Evolutionary conservation across 1,140 invertebrate species (phyloP).

Genomic region (Drosophila varians): DNA sequence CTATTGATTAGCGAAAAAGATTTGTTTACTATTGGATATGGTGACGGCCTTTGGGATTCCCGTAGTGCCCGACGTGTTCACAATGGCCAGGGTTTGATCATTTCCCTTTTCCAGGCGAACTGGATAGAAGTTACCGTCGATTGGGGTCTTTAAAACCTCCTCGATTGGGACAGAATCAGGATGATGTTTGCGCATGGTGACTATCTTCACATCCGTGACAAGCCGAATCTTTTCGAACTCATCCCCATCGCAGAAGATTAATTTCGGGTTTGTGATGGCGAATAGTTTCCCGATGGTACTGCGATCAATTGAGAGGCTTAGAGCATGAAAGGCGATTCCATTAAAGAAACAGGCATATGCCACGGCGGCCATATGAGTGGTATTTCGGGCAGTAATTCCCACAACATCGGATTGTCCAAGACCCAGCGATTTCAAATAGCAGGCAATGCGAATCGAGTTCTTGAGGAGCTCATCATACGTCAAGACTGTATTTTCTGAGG

Average conservation of each 20-base stretch:
- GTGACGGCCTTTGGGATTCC: too few species aligned
- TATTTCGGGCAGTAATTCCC: conserved; percentile 61
- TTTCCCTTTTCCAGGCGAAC: conserved; percentile 36
- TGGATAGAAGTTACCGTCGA: conserved; percentile 46
- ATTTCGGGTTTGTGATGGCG: conserved; percentile 49
- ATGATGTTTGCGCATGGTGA: conserved; percentile 59
- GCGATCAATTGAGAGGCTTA: conserved; percentile 50
- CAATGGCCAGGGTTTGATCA: conserved; percentile 69
- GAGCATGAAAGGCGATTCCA: conserved; percentile 59
- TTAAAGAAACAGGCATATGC: conserved; percentile 69
- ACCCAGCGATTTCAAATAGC: conserved; percentile 40
- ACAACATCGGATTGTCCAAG: conserved; percentile 59
- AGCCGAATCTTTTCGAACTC: conserved; percentile 43
- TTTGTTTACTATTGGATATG: conserved; percentile 84
- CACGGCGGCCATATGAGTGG: conserved; percentile 58
- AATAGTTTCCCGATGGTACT: conserved; percentile 51
- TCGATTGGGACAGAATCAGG: conserved; percentile 39
- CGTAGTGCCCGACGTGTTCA: conserved; percentile 89
- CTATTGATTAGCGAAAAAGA: conserved; percentile 31
- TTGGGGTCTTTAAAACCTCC: conserved; percentile 26
- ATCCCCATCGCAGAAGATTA: conserved; percentile 76
- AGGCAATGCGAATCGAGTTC: conserved; percentile 58
- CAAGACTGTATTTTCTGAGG: conserved; percentile 50
- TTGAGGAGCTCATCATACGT: conserved; percentile 43
- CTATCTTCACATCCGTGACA: conserved; percentile 50